Evolutionary conservation across 2,113 vertebrate species (phyloP).

Genomic region (Protobothrops flavoviridis): DNA sequence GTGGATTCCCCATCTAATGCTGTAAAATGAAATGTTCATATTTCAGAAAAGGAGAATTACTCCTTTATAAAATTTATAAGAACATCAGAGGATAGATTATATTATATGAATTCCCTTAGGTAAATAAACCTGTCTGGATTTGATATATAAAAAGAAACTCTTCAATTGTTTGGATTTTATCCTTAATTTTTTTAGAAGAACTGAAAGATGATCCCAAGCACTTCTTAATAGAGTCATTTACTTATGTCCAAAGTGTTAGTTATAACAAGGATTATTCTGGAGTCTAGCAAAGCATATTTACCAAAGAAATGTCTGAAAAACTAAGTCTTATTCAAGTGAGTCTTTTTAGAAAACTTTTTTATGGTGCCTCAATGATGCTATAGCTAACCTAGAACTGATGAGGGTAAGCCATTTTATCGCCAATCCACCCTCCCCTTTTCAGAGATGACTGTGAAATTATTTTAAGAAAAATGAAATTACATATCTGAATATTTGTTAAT

Average conservation of each 20-base stretch:
- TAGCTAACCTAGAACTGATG: not conserved
- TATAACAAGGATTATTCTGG: slow-evolving; percentile 1
- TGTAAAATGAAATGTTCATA: not conserved
- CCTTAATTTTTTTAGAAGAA: not conserved
- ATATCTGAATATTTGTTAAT: not conserved
- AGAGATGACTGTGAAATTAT: not conserved
- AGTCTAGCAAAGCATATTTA: not conserved
- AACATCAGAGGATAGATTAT: not conserved
- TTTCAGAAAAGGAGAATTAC: not conserved
- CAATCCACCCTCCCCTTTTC: not conserved
- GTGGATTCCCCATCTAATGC: not conserved
- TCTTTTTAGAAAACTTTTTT: not conserved
- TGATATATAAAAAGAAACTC: not conserved
- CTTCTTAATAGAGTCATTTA: not conserved
- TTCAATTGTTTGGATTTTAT: not conserved
- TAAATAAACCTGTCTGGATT: not conserved
- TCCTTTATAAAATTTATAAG: not conserved
- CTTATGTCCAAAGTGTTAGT: not conserved
- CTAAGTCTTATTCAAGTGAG: not conserved
- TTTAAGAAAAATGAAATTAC: not conserved
- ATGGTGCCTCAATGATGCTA: not conserved
- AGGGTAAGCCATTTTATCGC: not conserved
- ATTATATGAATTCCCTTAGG: not conserved
- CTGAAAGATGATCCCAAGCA: not conserved
- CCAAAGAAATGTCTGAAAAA: not conserved